Evolutionary conservation across 2,797 vertebrate genomes (phyloP).

Genomic region (Myripristis murdjan): DNA sequence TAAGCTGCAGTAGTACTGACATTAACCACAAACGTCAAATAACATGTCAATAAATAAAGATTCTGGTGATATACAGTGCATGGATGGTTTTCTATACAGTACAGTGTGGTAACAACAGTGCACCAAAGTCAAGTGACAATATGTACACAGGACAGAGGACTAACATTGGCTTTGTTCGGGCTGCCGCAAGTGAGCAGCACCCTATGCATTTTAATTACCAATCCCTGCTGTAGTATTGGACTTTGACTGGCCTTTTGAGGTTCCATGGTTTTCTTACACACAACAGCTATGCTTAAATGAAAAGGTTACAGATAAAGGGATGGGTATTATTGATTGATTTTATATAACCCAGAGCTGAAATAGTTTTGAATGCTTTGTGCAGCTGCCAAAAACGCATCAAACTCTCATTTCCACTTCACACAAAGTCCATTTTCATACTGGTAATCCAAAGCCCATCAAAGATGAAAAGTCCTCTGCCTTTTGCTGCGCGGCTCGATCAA

Average conservation of each 20-base stretch:
- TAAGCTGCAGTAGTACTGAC: constrained; percentile 35
- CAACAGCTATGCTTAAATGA: constrained; percentile 52
- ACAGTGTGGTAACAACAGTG: constrained; percentile 62
- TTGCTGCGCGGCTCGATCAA: constrained; percentile 29
- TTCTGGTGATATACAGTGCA: constrained; percentile 47
- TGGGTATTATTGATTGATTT: constrained; percentile 20
- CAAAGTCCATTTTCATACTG: constrained; percentile 42
- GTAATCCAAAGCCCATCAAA: constrained; percentile 39
- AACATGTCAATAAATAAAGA: constrained; percentile 70
- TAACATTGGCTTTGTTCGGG: constrained; percentile 3
- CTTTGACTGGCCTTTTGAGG: constrained; percentile 19
- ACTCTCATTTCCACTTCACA: constrained; percentile 46
- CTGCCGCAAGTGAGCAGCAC: background rate
- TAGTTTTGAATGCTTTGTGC: constrained; percentile 27
- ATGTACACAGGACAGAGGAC: constrained; percentile 32
- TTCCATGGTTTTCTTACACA: constrained; percentile 40
- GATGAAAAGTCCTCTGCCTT: constrained; percentile 40
- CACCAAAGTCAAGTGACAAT: constrained; percentile 48
- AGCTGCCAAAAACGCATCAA: constrained; percentile 38
- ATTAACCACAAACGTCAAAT: constrained; percentile 54
- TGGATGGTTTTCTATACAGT: constrained; percentile 48
- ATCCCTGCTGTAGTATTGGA: constrained; percentile 30
- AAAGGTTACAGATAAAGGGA: constrained; percentile 37
- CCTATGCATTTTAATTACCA: background rate
- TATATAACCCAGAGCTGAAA: constrained; percentile 36